Evolutionary conservation across 2,797 vertebrate species (phyloP), one percentile per base, ranked within the genome.

Genomic region (Alfaro cultratus): DNA sequence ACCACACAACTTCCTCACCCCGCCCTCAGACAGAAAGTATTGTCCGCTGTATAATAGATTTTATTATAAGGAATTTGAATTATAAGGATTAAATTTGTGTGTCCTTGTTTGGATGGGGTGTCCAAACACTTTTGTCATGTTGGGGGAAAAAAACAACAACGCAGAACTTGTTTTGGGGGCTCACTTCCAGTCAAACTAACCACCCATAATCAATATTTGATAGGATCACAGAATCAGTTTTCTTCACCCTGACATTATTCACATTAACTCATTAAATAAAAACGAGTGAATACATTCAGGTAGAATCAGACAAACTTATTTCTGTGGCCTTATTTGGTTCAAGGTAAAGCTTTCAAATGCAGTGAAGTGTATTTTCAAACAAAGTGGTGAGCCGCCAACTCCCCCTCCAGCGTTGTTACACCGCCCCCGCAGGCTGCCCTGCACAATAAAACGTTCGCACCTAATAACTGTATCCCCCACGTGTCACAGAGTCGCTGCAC

Each of bases 401-500:
- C 5, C 34, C 21, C 23, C 21, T n/a, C 8, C n/a, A 1, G n/a
- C 5, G 12, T 23, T 13, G 73, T 39, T 64, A 73, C 87, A n/a
- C 93, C 93, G 83, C 92, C 87, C 82, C 0, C 26, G 0, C 78
- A 71, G 83, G 16, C 29, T 43, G 82, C 9, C 11, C 0, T 0
- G 0, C 2, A 2, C 0, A 0, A 0, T 0, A 76, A 90, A 93
- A 80, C 85, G 49, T 46, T 75, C 89, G 82, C 76, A 51, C 41
- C 75, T 0, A 21, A 8, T 3, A 57, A 11, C 68, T 23, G 1
- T 9, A 13, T 73, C n/a, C 34, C 80, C 91, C 93, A 94, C 94
- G 91, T 94, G 93, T 80, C 87, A 75, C 80, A 0, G 49, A 0
- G 74, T 84, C 73, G 73, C 72, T 76, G 78, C 85, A 89, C 88